Conservation (phyloP, 1,140 invertebrate genomes). For the Drosophila kurseongensis region DNA sequence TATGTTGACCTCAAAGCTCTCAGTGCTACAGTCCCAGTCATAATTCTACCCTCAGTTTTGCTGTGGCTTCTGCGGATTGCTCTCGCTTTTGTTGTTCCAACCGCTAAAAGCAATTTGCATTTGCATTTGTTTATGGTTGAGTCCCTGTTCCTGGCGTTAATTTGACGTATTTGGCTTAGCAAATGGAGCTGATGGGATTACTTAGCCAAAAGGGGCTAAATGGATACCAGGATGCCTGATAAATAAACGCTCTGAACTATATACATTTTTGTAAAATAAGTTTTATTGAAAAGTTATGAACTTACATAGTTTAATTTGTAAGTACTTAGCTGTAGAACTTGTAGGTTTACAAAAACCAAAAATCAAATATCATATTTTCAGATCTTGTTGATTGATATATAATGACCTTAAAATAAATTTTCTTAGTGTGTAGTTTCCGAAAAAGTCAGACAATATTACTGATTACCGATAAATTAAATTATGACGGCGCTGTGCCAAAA, state of each 20-base stretch:
- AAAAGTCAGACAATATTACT: too few species aligned
- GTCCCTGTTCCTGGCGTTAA: not conserved
- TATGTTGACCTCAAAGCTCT: constrained; percentile 33
- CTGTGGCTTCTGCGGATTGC: constrained; percentile 7
- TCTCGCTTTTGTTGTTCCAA: constrained; percentile 7
- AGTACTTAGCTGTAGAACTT: too few species aligned
- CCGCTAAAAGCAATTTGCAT: constrained; percentile 54
- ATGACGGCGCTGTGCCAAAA: not conserved
- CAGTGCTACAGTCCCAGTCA: constrained; percentile 12
- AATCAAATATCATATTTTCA: too few species aligned
- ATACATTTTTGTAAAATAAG: too few species aligned
- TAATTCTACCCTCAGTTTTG: constrained; percentile 22
- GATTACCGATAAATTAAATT: constrained; percentile 14
- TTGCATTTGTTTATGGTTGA: constrained; percentile 42
- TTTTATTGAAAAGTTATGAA: too few species aligned
- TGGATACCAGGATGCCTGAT: not conserved
- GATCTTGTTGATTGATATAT: too few species aligned
- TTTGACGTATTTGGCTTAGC: constrained; percentile 18
- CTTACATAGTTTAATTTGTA: too few species aligned
- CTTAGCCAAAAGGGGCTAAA: not conserved
- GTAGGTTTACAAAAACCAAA: too few species aligned
- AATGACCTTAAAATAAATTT: not conserved
- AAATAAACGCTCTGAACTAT: too few species aligned
- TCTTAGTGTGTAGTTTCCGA: not conserved
- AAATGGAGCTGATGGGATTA: constrained; percentile 21